A percentile compares a stretch with the other conserved stretches of the same genome.
These are phyloP conservation scores for Carettochelys insculpta DNA, from an alignment of 2,113 vertebrate species.

Conservation along the genomic window DNA sequence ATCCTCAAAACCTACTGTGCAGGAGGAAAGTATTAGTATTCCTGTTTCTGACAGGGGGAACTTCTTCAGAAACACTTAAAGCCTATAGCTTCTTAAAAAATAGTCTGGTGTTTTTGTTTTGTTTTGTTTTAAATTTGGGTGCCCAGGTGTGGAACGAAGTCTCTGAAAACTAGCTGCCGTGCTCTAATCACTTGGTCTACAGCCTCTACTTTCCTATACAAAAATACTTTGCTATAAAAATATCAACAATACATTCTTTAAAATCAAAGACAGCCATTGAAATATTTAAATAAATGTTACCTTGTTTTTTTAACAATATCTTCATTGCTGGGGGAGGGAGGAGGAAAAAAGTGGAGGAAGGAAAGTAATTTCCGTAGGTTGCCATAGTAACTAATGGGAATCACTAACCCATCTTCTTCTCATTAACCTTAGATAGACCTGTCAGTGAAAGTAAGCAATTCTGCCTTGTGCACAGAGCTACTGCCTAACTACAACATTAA, in stretches of 20 bases:
- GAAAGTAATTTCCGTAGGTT: constrained; percentile 52
- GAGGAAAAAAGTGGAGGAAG: not conserved
- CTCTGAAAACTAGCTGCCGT: not conserved
- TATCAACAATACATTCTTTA: not conserved
- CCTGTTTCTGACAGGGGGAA: not conserved
- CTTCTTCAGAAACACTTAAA: not conserved
- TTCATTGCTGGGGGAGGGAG: not conserved
- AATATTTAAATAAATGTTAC: not conserved
- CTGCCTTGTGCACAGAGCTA: not conserved
- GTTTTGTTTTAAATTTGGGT: no score
- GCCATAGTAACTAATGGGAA: constrained; percentile 54
- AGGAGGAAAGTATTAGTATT: not conserved
- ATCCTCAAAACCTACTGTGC: not conserved
- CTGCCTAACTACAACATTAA: not conserved
- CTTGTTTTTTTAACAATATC: constrained; percentile 26
- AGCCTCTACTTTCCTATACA: not conserved
- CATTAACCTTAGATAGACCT: constrained; percentile 32
- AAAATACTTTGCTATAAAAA: not conserved
- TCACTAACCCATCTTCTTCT: not conserved
- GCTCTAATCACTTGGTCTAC: not conserved
- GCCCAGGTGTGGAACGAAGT: not conserved
- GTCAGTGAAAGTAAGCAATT: not conserved
- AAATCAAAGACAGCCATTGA: not conserved
- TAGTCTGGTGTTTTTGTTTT: no score
- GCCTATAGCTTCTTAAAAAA: no score